Conservation (phyloP, 1,140 invertebrate genomes). For the Colletes latitarsis region DNA sequence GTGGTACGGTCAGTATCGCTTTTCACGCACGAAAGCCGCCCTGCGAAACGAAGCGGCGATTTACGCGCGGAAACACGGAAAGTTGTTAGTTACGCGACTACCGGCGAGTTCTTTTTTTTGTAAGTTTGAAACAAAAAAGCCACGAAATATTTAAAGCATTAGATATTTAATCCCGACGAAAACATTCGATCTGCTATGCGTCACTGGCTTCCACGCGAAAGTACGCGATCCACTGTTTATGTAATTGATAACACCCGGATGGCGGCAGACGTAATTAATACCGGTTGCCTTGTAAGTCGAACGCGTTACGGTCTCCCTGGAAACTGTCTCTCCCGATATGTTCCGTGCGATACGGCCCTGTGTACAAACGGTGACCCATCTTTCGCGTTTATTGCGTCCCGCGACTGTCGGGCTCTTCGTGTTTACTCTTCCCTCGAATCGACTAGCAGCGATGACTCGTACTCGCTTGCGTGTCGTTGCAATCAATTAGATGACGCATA, state of each 20-base stretch:
- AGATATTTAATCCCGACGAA: slow-evolving; percentile 29
- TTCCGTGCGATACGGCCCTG: slow-evolving; percentile 2
- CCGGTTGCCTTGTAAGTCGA: neutral
- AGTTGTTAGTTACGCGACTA: neutral
- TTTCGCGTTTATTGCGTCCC: slow-evolving; percentile 7
- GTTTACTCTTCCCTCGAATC: slow-evolving; percentile 19
- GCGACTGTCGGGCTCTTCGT: neutral
- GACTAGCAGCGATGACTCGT: neutral
- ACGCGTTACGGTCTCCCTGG: no score
- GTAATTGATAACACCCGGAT: slow-evolving; percentile 26
- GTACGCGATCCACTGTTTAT: slow-evolving; percentile 28
- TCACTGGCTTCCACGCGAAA: slow-evolving; percentile 21
- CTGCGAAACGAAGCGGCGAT: neutral
- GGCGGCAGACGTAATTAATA: slow-evolving; percentile 29
- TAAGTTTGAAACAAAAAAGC: neutral
- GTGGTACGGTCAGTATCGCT: neutral
- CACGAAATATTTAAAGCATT: neutral
- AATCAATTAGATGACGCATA: neutral
- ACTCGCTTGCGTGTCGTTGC: neutral
- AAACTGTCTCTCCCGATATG: neutral
- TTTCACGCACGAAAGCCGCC: slow-evolving; percentile 22
- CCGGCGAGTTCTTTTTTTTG: no score
- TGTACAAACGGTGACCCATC: slow-evolving; percentile 5
- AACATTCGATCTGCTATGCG: slow-evolving; percentile 38
- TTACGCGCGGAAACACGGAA: neutral